Conservation (phyloP, 2,888 invertebrate species). For the Griposia aprilina region DNA sequence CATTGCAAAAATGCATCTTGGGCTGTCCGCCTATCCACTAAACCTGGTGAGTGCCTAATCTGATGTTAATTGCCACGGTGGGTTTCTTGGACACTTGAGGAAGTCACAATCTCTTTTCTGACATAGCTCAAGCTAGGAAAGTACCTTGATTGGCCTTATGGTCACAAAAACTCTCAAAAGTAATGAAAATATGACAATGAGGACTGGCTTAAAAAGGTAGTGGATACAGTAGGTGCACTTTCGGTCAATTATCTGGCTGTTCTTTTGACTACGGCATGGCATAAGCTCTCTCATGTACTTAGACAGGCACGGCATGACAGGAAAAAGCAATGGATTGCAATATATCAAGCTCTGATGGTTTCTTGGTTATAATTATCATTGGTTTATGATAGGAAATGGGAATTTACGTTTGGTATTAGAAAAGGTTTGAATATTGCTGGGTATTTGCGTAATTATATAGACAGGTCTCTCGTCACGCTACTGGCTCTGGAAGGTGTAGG, state of each 20-base stretch:
- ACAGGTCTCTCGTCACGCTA: slow-evolving; percentile 44
- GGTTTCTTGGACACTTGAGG: neutral
- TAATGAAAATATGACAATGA: too few species aligned
- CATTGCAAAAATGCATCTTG: neutral
- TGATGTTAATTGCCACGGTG: neutral
- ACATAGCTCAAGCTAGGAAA: neutral
- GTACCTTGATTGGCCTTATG: too few species aligned
- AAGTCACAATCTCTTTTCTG: neutral
- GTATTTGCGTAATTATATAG: slow-evolving; percentile 52
- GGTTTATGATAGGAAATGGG: slow-evolving; percentile 30
- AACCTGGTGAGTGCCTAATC: neutral
- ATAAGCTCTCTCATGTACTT: neutral
- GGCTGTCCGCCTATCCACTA: too few species aligned
- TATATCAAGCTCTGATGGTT: slow-evolving; percentile 14
- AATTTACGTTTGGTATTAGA: slow-evolving; percentile 43
- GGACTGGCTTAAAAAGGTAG: neutral
- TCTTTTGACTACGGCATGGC: neutral
- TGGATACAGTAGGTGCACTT: too few species aligned
- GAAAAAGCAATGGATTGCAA: neutral
- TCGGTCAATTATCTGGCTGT: neutral
- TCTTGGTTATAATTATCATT: slow-evolving; percentile 24
- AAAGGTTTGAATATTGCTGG: slow-evolving; percentile 52
- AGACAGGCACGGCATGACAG: neutral
- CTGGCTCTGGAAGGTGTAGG: slow-evolving; percentile 24
- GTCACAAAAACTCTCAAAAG: neutral